Conservation (phyloP, 2,888 invertebrate genomes). For the Mimumesa dahlbomi region DNA sequence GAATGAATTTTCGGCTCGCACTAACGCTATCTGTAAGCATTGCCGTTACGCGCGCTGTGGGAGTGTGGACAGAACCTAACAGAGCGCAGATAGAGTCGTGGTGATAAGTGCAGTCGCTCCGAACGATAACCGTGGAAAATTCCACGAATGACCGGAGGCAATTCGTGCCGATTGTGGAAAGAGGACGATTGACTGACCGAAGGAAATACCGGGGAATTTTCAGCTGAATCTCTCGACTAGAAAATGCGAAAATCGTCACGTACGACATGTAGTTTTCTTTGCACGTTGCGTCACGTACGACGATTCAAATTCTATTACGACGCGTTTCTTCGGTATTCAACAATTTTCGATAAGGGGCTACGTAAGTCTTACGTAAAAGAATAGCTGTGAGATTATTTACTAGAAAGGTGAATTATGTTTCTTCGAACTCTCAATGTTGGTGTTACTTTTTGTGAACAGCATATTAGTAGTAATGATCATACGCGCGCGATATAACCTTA, state of each 20-base stretch:
- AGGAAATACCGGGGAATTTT: background rate
- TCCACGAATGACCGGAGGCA: conserved; percentile 50
- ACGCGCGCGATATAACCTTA: too few species aligned
- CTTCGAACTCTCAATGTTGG: too few species aligned
- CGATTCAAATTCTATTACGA: too few species aligned
- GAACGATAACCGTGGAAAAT: conserved; percentile 62
- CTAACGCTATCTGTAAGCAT: too few species aligned
- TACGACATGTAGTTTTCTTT: background rate
- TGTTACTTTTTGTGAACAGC: too few species aligned
- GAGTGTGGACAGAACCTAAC: conserved; percentile 32
- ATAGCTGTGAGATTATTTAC: too few species aligned
- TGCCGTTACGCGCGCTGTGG: conserved; percentile 1
- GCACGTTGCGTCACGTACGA: background rate
- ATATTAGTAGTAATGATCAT: too few species aligned
- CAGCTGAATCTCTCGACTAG: background rate
- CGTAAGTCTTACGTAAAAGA: too few species aligned
- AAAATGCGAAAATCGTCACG: background rate
- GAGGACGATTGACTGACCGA: background rate
- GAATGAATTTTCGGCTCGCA: too few species aligned
- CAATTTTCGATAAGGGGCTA: too few species aligned
- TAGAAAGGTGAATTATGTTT: too few species aligned
- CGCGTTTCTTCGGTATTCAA: too few species aligned
- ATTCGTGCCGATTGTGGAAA: conserved; percentile 31
- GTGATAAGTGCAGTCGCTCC: conserved; percentile 46
- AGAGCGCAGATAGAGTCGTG: conserved; percentile 37